Conservation (phyloP, 2,797 vertebrate genomes). For the Acanthornis magna region DNA sequence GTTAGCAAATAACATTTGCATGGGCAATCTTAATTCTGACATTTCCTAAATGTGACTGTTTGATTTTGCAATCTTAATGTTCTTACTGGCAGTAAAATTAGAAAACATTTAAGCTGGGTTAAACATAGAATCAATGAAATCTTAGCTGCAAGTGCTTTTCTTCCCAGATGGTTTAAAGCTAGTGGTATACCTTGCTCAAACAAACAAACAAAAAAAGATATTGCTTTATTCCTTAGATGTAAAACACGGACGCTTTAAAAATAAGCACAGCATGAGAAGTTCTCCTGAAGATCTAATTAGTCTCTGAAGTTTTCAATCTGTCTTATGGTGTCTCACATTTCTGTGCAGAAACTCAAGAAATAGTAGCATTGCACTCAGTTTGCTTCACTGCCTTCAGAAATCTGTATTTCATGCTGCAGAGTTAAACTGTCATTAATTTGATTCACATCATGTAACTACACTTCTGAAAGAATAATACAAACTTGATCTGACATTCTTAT, state of each 20-base stretch:
- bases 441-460: neutral
- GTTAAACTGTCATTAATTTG: neutral
- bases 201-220: neutral
- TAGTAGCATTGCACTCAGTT: neutral
- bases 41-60: neutral
- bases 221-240: neutral
- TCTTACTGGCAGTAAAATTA: neutral
- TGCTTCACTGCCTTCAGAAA: neutral
- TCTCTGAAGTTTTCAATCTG: neutral
- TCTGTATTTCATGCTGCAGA: neutral
- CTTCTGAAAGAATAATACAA: conserved; percentile 5
- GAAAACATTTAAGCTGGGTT: neutral
- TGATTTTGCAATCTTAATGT: neutral
- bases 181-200: neutral
- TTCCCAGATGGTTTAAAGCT: neutral
- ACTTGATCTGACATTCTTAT: neutral
- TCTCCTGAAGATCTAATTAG: neutral
- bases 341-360: neutral
- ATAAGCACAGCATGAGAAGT: neutral
- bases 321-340: neutral
- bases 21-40: neutral
- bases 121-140: neutral
- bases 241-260: conserved; percentile 13
- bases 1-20: neutral
- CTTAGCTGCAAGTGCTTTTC: neutral